phyloP scores from a whole-genome alignment of 64 coral and sea anemone genomes.

The Orbicella faveolata region DNA sequence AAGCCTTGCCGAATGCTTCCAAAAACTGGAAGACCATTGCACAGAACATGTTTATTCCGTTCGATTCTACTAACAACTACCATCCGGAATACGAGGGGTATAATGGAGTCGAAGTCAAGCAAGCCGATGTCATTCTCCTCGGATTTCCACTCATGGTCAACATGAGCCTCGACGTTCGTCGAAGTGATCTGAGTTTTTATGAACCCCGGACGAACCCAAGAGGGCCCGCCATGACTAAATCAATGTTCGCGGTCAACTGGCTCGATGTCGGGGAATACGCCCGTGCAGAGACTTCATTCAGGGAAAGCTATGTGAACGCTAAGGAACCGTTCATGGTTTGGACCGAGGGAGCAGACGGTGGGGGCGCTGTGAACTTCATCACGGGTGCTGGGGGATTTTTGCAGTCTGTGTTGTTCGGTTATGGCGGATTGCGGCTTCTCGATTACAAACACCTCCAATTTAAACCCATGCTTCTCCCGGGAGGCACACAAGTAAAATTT shows the following conservation, averaged over 20 bases:
- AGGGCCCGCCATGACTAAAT: slow-evolving; percentile 96
- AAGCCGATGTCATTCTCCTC: slow-evolving; percentile 93
- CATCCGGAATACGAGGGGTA: slow-evolving; percentile 98
- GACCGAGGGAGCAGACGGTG: slow-evolving; percentile 68
- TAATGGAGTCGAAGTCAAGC: slow-evolving; percentile 62
- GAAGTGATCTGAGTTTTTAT: slow-evolving; percentile 76
- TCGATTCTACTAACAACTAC: slow-evolving; percentile 64
- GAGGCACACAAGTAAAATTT: slow-evolving; percentile 45
- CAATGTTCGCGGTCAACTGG: slow-evolving; percentile 97
- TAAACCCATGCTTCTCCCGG: slow-evolving; percentile 63
- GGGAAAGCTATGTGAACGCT: slow-evolving; percentile 73
- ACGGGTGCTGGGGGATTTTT: slow-evolving; percentile 94
- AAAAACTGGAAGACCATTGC: slow-evolving; percentile 74
- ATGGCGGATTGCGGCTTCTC: slow-evolving; percentile 78
- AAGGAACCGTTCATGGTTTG: slow-evolving; percentile 93
- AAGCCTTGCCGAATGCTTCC: slow-evolving; percentile 60
- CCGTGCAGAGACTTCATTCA: slow-evolving; percentile 66
- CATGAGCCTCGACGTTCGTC: slow-evolving; percentile 68
- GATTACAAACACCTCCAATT: slow-evolving; percentile 65
- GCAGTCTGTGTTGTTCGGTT: slow-evolving; percentile 87
- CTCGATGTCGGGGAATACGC: slow-evolving; percentile 64
- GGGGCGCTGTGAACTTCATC: slow-evolving; percentile 89
- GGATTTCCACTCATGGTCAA: slow-evolving; percentile 87
- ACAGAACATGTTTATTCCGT: slow-evolving; percentile 78
- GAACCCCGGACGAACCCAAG: slow-evolving; percentile 76